Conservation (phyloP, 37 sponge, comb jelly and placozoan species). For the Chondrilla cf. caribensis region DNA sequence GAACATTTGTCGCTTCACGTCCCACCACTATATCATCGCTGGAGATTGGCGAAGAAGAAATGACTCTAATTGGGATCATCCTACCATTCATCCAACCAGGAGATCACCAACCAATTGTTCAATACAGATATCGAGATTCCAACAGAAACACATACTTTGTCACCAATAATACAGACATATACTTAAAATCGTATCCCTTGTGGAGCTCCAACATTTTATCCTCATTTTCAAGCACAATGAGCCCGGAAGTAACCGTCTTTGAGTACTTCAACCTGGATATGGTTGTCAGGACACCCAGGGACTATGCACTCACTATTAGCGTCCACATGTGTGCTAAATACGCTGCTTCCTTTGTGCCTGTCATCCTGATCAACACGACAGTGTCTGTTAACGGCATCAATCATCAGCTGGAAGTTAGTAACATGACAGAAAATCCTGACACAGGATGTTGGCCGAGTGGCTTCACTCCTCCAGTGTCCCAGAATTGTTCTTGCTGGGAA, state of each 20-base stretch:
- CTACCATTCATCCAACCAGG: neutral
- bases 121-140: too few relatives aligned
- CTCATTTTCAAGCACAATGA: neutral
- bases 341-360: neutral
- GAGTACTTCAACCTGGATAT: neutral
- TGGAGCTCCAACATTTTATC: neutral
- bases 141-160: too few relatives aligned
- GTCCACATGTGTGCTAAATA: neutral
- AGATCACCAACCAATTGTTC: too few relatives aligned
- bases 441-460: too few relatives aligned
- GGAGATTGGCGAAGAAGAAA: neutral
- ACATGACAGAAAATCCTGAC: neutral
- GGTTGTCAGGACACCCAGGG: neutral
- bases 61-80: neutral
- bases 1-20: too few relatives aligned
- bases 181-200: neutral
- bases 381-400: neutral
- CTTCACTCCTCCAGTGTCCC: neutral
- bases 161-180: neutral
- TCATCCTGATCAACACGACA: neutral
- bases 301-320: neutral
- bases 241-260: neutral
- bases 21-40: neutral
- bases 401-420: neutral
- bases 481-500: conserved; percentile 7